Evolutionary conservation across 2,113 vertebrate species (phyloP).

Genomic region (Bucco capensis): DNA sequence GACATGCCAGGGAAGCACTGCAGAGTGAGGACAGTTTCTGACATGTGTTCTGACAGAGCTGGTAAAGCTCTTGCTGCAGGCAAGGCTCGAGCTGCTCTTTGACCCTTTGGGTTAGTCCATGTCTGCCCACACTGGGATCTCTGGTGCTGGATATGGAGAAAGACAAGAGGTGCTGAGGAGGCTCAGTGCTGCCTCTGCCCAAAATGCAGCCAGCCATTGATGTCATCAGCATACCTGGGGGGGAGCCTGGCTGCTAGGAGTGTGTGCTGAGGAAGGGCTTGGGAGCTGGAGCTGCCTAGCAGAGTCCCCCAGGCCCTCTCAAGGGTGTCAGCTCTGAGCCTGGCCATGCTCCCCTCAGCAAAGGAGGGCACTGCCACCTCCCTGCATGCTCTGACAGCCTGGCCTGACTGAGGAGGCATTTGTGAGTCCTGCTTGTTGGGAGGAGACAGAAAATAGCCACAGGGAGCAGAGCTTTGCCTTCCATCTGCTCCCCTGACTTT

Average conservation of each 20-base stretch:
- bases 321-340: not conserved
- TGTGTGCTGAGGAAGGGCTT: too few relatives aligned
- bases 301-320: not conserved
- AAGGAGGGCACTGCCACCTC: not conserved
- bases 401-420: not conserved
- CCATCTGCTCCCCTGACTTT: not conserved
- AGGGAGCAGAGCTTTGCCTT: not conserved
- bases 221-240: rapidly evolving
- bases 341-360: not conserved
- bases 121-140: not conserved
- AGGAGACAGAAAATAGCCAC: not conserved
- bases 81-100: not conserved
- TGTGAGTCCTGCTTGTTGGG: not conserved
- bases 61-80: not conserved
- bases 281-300: not conserved
- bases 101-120: not conserved
- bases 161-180: not conserved
- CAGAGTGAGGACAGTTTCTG: not conserved
- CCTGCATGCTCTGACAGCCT: rapidly evolving
- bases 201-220: not conserved
- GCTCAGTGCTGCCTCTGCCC: not conserved
- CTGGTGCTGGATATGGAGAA: not conserved
- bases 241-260: not conserved
- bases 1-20: not conserved
- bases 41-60: not conserved